Conservation (phyloP, 1,140 invertebrate genomes). For the Anoplophora glabripennis region DNA sequence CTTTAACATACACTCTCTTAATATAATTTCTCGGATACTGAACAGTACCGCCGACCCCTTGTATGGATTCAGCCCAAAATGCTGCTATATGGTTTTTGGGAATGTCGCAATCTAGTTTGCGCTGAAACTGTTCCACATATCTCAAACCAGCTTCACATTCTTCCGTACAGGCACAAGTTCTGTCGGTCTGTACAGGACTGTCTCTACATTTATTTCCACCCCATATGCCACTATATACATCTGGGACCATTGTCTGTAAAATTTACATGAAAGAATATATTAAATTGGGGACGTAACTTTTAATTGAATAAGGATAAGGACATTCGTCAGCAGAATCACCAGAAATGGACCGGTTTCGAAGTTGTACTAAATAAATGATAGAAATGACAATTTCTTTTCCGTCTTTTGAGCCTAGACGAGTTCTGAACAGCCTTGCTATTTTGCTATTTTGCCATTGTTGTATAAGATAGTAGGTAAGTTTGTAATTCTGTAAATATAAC, state of each 20-base stretch:
- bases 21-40: conserved; percentile 90
- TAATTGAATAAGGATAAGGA: too few relatives aligned
- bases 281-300: too few relatives aligned
- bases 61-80: conserved; percentile 93
- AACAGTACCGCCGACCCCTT: conserved; percentile 87
- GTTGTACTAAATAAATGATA: too few relatives aligned
- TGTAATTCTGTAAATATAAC: too few relatives aligned
- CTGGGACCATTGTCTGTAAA: conserved; percentile 80
- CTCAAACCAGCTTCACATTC: conserved; percentile 72
- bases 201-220: conserved; percentile 86
- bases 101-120: conserved; percentile 64
- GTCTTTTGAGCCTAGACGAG: too few relatives aligned
- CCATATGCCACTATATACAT: conserved; percentile 86
- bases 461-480: too few relatives aligned
- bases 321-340: too few relatives aligned
- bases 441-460: too few relatives aligned
- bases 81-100: conserved; percentile 75
- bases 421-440: too few relatives aligned
- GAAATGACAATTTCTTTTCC: too few relatives aligned
- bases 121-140: conserved; percentile 80
- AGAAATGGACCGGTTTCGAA: too few relatives aligned
- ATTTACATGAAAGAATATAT: background rate
- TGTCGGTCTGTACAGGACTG: conserved; percentile 73
- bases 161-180: conserved; percentile 65
- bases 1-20: conserved; percentile 74